Conservation (phyloP, 30 jellyfish, hydroid and myxozoan species). For the Chrysaora quinquecirrha region DNA sequence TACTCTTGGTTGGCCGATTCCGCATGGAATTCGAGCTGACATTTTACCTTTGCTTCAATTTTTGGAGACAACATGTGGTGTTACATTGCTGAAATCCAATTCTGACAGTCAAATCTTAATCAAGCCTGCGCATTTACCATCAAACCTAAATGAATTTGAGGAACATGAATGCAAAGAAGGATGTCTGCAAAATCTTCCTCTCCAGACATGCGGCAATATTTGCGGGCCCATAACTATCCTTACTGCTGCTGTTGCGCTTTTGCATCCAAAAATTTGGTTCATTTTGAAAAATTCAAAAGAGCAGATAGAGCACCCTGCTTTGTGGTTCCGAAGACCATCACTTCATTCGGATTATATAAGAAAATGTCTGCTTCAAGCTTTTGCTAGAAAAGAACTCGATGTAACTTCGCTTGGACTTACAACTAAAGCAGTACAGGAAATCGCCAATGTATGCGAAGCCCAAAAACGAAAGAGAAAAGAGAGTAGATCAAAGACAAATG, state of each 20-base stretch:
- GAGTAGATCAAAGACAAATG: neutral
- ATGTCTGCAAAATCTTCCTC: neutral
- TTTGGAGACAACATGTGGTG: neutral
- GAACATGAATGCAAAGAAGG: neutral
- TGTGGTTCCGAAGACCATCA: constrained; percentile 18
- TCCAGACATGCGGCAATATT: neutral
- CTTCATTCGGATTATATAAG: neutral
- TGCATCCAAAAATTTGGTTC: neutral
- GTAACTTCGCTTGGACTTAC: neutral
- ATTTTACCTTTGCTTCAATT: neutral
- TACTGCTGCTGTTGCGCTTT: constrained; percentile 2
- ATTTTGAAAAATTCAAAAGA: neutral
- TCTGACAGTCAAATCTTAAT: neutral
- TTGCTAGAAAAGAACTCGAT: neutral
- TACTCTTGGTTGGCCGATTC: neutral
- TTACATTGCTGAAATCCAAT: neutral
- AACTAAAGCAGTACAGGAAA: neutral
- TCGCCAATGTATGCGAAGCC: neutral
- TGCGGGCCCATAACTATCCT: constrained; percentile 11
- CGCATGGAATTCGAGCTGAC: neutral
- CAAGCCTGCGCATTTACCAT: constrained; percentile 12
- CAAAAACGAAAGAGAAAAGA: neutral
- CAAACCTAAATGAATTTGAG: neutral
- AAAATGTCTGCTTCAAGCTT: neutral
- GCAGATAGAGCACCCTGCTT: neutral